Base-by-base conservation (phyloP, 2,113 vertebrate genomes). In the Sapajus apella region DNA sequence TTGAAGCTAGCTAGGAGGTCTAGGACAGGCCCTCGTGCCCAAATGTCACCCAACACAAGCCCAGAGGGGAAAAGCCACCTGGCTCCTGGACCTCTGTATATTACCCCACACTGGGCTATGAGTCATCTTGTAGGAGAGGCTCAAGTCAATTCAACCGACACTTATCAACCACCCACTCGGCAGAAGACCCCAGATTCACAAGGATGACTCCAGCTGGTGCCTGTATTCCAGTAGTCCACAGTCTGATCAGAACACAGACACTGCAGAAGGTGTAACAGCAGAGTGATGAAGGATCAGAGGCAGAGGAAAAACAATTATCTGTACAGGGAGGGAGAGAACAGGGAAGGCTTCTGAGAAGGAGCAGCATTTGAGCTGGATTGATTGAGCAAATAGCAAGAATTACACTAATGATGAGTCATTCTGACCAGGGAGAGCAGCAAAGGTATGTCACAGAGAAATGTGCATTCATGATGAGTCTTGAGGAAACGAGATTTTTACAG, bases 201-300 rank as follows among this genome's bases (percentile, higher is more conserved):
- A 45, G 16, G 35, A 77, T 0, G 16, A 70, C 5, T 12, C 73
- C 3, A 9, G 43, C 50, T 21, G 1, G 20, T 40, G 80, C 40
- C 70, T 52, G 27, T 14, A 25, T 17, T 66, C 35, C 76, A 8
- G 35, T 6, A 76, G 82, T 40, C 84, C 73, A 2, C 0, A 35
- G 64, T 87, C 87, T 47, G 7, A 47, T 56, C 0, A 13, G 58
- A 83, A 84, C 1, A n/a, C 25, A 32, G 73, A 66, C 5, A 16
- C 40, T 0, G 2, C 0, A 8, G 83, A 27, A 89, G 40, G 14
- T 8, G 7, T 1, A 40, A 40, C 7, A 3, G 58, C 47, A 77
- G 3, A 27, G 23, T 0, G 1, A 32, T 0, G 13, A 43, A 14
- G 30, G 87, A 66, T 30, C 4, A 0, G 72, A 47, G 43, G 55